These are phyloP conservation scores for Chroicocephalus ridibundus DNA, from an alignment of 2,113 vertebrate species.

Conservation along the genomic window DNA sequence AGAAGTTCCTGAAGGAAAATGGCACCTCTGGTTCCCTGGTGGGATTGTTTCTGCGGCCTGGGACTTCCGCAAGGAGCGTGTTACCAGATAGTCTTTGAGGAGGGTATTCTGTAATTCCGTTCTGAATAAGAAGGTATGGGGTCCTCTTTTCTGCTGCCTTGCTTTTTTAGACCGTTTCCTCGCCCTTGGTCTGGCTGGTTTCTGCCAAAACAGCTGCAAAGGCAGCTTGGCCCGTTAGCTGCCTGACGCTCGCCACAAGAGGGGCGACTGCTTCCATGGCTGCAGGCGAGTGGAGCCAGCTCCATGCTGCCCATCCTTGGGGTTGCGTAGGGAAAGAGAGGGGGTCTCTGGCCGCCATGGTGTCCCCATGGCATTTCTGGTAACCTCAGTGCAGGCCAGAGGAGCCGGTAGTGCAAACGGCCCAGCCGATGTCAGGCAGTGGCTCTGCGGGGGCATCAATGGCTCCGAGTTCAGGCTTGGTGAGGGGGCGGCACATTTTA, in stretches of 20 bases:
- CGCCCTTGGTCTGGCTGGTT: not conserved
- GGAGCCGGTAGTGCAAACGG: fast-evolving
- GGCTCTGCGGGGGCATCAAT: not conserved
- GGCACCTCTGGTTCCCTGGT: not conserved
- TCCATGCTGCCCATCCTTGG: not conserved
- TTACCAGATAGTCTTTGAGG: not conserved
- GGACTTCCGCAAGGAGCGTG: not conserved
- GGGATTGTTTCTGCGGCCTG: not conserved
- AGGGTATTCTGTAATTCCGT: not conserved
- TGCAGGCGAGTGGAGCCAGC: fast-evolving
- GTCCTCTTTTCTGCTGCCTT: not conserved
- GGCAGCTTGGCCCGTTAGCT: not conserved
- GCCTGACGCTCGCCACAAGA: not conserved
- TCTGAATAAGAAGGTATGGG: not conserved
- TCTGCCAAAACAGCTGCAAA: not conserved
- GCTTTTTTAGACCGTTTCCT: not conserved
- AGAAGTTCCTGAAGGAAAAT: not conserved
- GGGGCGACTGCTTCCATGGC: not conserved
- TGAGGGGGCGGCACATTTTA: not conserved
- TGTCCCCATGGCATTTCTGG: not conserved
- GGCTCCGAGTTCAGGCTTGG: not conserved
- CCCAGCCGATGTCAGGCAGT: not conserved
- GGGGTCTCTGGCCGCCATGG: not conserved
- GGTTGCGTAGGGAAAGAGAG: not conserved
- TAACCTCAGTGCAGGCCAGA: not conserved